Evolutionary conservation across 2,113 vertebrate genomes (phyloP).

Genomic region (Okapia johnstoni): DNA sequence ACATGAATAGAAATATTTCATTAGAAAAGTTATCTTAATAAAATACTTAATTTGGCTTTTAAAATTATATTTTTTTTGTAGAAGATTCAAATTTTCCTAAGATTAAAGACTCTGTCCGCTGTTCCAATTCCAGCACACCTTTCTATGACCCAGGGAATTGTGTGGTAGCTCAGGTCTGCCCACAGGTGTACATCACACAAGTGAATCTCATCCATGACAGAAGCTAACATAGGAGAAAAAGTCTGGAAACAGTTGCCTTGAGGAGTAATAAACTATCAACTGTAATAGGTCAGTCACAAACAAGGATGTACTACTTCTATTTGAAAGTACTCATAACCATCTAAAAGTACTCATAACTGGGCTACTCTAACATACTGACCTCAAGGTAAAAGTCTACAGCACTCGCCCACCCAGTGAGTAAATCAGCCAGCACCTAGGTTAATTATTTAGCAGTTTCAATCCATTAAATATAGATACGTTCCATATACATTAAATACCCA

Average conservation of each 20-base stretch:
- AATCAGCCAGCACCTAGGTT: background rate
- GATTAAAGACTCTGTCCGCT: background rate
- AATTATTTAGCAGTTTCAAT: conserved; percentile 50
- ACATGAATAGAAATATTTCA: background rate
- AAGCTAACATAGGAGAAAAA: background rate
- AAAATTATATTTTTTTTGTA: background rate
- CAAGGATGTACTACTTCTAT: background rate
- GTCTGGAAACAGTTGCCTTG: no score
- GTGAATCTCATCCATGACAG: background rate
- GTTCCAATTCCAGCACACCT: background rate
- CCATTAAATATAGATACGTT: conserved; percentile 44
- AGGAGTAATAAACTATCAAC: background rate
- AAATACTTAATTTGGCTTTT: background rate
- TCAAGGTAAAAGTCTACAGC: background rate
- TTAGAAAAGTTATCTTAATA: background rate
- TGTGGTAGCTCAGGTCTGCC: background rate
- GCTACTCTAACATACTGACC: background rate
- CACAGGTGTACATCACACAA: background rate
- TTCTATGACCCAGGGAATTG: background rate
- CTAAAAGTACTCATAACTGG: background rate
- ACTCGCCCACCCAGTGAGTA: background rate
- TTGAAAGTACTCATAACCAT: background rate
- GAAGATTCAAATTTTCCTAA: background rate
- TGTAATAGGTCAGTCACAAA: background rate
- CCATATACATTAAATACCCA: conserved; percentile 34